These are phyloP conservation scores for Sarcophaga rosellei DNA, from an alignment of 2,888 invertebrate genomes.

Conservation along the genomic window DNA sequence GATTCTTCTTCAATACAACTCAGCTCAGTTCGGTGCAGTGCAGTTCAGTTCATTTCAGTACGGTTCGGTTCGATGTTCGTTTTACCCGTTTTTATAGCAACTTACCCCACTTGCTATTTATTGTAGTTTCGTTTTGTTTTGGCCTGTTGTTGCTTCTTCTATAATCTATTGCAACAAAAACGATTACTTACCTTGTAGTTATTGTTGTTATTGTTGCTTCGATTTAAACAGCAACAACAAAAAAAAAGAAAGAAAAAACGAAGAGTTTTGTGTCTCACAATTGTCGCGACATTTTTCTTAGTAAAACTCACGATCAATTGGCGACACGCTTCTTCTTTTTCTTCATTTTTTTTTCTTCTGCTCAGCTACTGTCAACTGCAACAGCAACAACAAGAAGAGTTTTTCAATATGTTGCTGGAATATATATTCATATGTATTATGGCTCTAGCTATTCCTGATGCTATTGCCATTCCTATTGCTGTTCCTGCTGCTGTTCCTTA, in stretches of 20 bases:
- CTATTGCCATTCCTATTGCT: slow-evolving; percentile 36
- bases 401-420: slow-evolving; percentile 26
- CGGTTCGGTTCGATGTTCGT: slow-evolving; percentile 43
- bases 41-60: too few species aligned
- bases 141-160: slow-evolving; percentile 10
- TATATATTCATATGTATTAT: background rate
- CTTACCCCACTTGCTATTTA: slow-evolving; percentile 43
- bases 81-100: background rate
- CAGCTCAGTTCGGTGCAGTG: too few species aligned
- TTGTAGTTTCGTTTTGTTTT: slow-evolving; percentile 65
- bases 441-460: background rate
- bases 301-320: slow-evolving; percentile 80
- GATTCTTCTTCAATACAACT: too few species aligned
- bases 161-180: slow-evolving; percentile 8
- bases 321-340: slow-evolving; percentile 78
- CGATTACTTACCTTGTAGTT: slow-evolving; percentile 15
- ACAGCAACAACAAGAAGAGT: background rate
- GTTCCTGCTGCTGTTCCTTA: slow-evolving; percentile 52
- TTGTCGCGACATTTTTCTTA: slow-evolving; percentile 81
- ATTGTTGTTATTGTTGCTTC: slow-evolving; percentile 14
- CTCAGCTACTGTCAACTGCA: slow-evolving; percentile 1
- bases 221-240: slow-evolving; percentile 24
- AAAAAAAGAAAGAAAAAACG: slow-evolving; percentile 25
- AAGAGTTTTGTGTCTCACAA: slow-evolving; percentile 69
- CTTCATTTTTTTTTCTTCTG: slow-evolving; percentile 9